Conservation (phyloP, 2,888 invertebrate species). For the Melanostoma mellinum region DNA sequence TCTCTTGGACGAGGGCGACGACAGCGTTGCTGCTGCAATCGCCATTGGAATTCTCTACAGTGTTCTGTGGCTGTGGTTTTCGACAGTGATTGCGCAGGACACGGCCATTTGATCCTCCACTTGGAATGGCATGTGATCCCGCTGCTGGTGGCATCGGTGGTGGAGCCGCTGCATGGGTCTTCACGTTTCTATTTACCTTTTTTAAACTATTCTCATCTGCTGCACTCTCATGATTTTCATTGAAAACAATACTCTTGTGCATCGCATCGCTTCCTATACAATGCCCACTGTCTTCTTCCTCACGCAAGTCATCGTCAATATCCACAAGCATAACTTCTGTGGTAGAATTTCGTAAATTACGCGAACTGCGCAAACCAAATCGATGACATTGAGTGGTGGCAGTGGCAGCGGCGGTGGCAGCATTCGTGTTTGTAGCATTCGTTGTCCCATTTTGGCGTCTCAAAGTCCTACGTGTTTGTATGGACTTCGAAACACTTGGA, state of each 20-base stretch:
- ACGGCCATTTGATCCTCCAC: constrained; percentile 62
- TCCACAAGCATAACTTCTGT: constrained; percentile 54
- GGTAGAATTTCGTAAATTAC: constrained; percentile 60
- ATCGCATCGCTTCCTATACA: constrained; percentile 80
- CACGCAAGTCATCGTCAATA: constrained; percentile 44
- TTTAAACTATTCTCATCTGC: constrained; percentile 74
- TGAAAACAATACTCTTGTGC: constrained; percentile 81
- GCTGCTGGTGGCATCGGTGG: constrained; percentile 13
- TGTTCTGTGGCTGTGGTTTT: constrained; percentile 48
- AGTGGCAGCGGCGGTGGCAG: not conserved
- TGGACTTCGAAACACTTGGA: constrained; percentile 42
- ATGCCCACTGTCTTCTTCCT: constrained; percentile 61
- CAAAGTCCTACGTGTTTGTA: constrained; percentile 52
- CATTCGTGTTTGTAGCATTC: constrained; percentile 8
- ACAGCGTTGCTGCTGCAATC: constrained; percentile 63
- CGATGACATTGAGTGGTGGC: constrained; percentile 48
- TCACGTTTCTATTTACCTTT: constrained; percentile 22
- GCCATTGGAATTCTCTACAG: constrained; percentile 68
- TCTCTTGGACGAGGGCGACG: constrained; percentile 73
- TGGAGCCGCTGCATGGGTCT: not conserved
- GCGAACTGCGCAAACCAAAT: constrained; percentile 63
- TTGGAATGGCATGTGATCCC: constrained; percentile 28
- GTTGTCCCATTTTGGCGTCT: constrained; percentile 62
- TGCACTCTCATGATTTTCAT: constrained; percentile 81
- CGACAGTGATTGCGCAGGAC: constrained; percentile 75